Conservation (phyloP, 2,888 invertebrate genomes). For the Microchrysa polita region DNA sequence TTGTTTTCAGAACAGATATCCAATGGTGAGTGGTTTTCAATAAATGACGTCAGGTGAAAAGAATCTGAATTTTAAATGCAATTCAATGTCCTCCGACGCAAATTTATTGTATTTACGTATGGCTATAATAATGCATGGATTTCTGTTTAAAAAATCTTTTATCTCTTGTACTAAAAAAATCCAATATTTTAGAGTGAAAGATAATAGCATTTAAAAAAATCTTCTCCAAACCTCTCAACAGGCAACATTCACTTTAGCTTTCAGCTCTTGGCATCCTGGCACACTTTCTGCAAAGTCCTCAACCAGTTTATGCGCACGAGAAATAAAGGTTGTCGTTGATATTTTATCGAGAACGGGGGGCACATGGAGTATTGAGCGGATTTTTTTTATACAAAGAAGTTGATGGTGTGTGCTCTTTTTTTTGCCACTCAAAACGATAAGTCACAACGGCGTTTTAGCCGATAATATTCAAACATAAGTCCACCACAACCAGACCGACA, state of each 20-base stretch:
- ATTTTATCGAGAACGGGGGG: neutral
- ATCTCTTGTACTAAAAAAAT: too few relatives aligned
- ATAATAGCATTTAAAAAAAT: too few relatives aligned
- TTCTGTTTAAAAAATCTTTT: too few relatives aligned
- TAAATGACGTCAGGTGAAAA: neutral
- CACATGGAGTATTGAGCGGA: neutral
- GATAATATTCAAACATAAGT: neutral
- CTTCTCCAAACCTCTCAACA: too few relatives aligned
- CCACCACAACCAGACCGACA: neutral
- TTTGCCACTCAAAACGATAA: too few relatives aligned
- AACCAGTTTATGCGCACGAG: constrained; percentile 1
- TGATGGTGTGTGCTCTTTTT: neutral
- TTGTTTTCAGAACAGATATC: too few relatives aligned
- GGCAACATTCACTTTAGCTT: too few relatives aligned
- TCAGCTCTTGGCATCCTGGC: too few relatives aligned
- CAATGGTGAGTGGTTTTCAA: neutral
- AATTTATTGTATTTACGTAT: too few relatives aligned
- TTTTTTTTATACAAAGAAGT: neutral
- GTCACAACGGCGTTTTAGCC: neutral
- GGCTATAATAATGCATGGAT: too few relatives aligned
- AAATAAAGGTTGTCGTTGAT: too few relatives aligned
- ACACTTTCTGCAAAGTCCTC: neutral
- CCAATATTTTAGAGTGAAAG: too few relatives aligned
- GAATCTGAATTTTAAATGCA: neutral
- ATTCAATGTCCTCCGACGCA: neutral